Base-by-base conservation (phyloP, 2,888 invertebrate genomes). In the Xylophagus ater region DNA sequence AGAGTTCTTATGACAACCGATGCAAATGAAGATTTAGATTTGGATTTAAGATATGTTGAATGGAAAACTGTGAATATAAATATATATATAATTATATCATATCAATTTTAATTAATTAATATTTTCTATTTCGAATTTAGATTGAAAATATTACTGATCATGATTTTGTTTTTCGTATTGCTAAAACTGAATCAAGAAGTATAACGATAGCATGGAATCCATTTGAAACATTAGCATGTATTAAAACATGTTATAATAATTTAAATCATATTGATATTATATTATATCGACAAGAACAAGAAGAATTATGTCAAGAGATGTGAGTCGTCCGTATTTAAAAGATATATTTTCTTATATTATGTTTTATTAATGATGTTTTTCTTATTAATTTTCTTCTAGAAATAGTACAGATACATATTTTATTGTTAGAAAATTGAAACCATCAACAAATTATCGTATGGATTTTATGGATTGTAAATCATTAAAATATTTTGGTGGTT, bases 41-140 rank as follows among this genome's bases (percentile, higher is more conserved):
- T 61, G 49, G 60, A 65, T 48, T 57, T 59, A 50, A 57, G 56
- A 43, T 62, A 60, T 46, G 57, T 65, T 9, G 59, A 62, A 46
- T 65, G 65, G 65, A 62, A 62, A 51, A 59, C 52, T 51, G 63
- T 65, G 51, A 56, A 53, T 29, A 25, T 21, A 32, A 20, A 25
- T 24, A 23, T 9, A 18, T 12, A 33, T n/a, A 14, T 4, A 19
- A 13, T 8, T 12, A 17, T 3, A 18, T 10, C 1, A 12, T 20
- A 7, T 37, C 5, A 10, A 19, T 13, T 18, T 5, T 9, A 10
- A 24, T 24, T 5, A 8, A 20, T 9, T 12, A 24, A 31, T 4
- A 13, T 28, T 15, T 25, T n/a, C 10, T 4, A 38, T 17, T 36
- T 28, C 40, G 14, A 10, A n/a, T 30, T 17, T 4, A 30, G 19